Base-by-base conservation (phyloP, 2,888 invertebrate genomes). In the Eupelmus urozonus region DNA sequence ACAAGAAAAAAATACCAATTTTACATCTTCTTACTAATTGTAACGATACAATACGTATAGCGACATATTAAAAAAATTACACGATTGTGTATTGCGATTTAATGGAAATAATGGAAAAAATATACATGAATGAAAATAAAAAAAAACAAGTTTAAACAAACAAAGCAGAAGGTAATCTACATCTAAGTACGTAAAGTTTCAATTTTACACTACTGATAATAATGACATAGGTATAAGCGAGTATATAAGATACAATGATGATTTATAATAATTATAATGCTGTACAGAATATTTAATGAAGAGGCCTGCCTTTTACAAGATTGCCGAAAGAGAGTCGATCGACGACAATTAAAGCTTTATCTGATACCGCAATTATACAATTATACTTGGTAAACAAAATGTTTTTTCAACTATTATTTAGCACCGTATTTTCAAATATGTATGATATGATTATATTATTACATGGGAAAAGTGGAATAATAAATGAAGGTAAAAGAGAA, bases 191-290 rank as follows among this genome's bases (percentile, higher is more conserved):
- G 87, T 87, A 88, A 89, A 86, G 85, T 88, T 89, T 88, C 87
- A 88, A 89, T 89, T 89, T 88, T 89, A 89, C 89, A 89, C 89
- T 89, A 89, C 87, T 85, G 88, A 89, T 89, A 89, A 89, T 88
- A 89, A 89, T 88, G 87, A 88, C 84, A 85, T 88, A 88, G 89
- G 82, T 85, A 86, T 88, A 88, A 88, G 88, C 70, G 76, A 78
- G 83, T 87, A 88, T 86, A 86, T 88, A 88, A 88, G 86, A 87
- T 85, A 86, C 77, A 85, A 77, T 86, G 85, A 88, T 87, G 86
- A 88, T 88, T 89, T 88, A 87, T 88, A 88, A 87, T 88, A 86
- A 88, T 87, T 85, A 87, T 86, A 87, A 88, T 84, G 84, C 86
- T 89, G 89, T 89, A 89, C 89, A 89, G 89, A 88, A 86, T 89